These are phyloP conservation scores for Euwallacea fornicatus DNA, from an alignment of 1,140 invertebrate species.

Conservation along the genomic window DNA sequence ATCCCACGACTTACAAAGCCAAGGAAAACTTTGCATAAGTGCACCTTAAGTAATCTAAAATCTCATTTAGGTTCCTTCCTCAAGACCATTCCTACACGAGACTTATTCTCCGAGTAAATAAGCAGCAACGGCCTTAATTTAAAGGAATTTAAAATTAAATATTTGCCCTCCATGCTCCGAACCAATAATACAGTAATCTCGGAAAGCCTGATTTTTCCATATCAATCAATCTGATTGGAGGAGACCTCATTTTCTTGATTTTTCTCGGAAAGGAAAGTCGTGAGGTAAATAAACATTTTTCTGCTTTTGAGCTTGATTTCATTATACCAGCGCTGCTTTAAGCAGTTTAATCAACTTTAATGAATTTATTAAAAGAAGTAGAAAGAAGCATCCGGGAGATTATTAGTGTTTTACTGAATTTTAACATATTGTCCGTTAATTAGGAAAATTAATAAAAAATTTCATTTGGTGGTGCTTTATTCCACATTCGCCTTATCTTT, in stretches of 20 bases:
- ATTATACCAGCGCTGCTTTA: not conserved
- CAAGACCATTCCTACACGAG: too few relatives aligned
- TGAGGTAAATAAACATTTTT: conserved; percentile 17
- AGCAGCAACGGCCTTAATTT: too few relatives aligned
- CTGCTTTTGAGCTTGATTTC: not conserved
- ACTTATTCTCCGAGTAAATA: too few relatives aligned
- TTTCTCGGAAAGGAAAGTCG: conserved; percentile 5
- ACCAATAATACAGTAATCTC: conserved; percentile 24
- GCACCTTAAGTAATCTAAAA: too few relatives aligned
- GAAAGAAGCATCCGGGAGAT: too few relatives aligned
- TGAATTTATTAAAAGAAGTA: not conserved
- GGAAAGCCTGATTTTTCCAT: conserved; percentile 16
- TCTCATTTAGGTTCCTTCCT: too few relatives aligned
- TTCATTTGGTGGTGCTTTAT: not conserved
- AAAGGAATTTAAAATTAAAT: conserved; percentile 12
- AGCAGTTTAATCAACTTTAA: conserved; percentile 3
- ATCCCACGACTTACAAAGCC: too few relatives aligned
- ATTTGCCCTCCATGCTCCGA: conserved; percentile 14
- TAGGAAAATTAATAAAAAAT: too few relatives aligned
- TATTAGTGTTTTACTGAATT: too few relatives aligned
- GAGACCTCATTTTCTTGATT: conserved; percentile 25
- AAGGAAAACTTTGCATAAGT: too few relatives aligned
- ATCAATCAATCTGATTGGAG: conserved; percentile 31
- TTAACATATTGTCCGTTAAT: too few relatives aligned
- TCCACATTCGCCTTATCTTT: conserved; percentile 23